Evolutionary conservation across 2,888 invertebrate species (phyloP).

Genomic region (Temnothorax unifasciatus): DNA sequence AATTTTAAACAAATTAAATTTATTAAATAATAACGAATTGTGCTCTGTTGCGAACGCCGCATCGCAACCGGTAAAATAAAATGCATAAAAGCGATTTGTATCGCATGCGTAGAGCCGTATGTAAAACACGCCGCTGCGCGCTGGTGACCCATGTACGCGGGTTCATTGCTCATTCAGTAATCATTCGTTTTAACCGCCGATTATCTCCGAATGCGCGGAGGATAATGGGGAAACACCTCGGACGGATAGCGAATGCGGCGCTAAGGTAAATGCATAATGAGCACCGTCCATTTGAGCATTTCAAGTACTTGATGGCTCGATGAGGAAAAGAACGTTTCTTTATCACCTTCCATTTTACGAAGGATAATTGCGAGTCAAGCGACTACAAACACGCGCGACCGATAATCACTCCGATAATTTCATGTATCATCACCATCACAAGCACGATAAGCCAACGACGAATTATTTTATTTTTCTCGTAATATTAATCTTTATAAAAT

Average conservation of each 20-base stretch:
- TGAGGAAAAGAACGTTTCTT: slow-evolving; percentile 2
- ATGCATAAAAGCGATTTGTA: neutral
- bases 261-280: slow-evolving; percentile 33
- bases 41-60: neutral
- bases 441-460: neutral
- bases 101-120: neutral
- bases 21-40: neutral
- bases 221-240: slow-evolving; percentile 20
- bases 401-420: slow-evolving; percentile 35
- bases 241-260: neutral
- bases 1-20: neutral
- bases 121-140: neutral
- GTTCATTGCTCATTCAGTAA: slow-evolving; percentile 22
- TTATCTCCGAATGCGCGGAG: neutral
- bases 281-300: slow-evolving; percentile 12
- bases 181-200: slow-evolving; percentile 12
- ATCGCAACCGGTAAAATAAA: neutral
- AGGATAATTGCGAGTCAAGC: neutral
- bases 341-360: slow-evolving; percentile 1
- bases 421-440: neutral
- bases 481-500: neutral
- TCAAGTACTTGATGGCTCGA: slow-evolving; percentile 23
- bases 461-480: neutral
- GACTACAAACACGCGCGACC: neutral
- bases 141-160: too few relatives aligned